Base-by-base conservation (phyloP, 2,113 vertebrate genomes). In the Oreochromis spilurus region DNA sequence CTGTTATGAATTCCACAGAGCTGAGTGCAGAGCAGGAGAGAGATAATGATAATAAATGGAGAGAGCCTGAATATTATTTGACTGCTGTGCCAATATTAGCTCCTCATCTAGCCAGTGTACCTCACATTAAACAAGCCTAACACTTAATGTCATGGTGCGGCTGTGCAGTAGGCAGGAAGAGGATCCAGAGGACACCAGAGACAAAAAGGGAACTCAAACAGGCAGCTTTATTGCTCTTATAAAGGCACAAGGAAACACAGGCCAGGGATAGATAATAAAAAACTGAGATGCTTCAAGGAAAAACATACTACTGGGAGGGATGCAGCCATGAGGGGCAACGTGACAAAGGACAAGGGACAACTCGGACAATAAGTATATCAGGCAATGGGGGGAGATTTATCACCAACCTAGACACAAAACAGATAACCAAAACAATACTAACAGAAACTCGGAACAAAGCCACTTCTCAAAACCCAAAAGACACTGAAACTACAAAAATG, bases 11-110 rank as follows among this genome's bases (percentile, higher is more conserved):
- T 87, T 40, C 65, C 52, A 79, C 19, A 34, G 24, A 80, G 81
- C 43, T 19, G 54, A 87, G 85, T 70, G 9, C 60, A 87, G 36
- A 53, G 43, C 21, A 2, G 38, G 21, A 82, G 21, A 82, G 29
- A 88, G 81, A 82, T 89, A 89, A 92, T 93, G 83, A 93, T 81
- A 89, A 92, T 86, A 84, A 82, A 92, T 89, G 81, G 78, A 89
- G 83, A 77, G 52, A 77, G 54, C 8, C 81, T 54, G 29, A 82
- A 82, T 83, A 86, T 88, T 45, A 79, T 88, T 90, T 91, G 31
- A 90, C 65, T 85, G 67, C 43, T 5, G 5, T 77, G 83, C 52
- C 40, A 86, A 89, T 91, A 90, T 87, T 79, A 87, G 55, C 84
- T 84, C 72, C 85, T 86, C 78, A 81, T 75, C 48, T 34, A 84